Conservation (phyloP, 2,797 vertebrate species). For the Hirundo rustica region DNA sequence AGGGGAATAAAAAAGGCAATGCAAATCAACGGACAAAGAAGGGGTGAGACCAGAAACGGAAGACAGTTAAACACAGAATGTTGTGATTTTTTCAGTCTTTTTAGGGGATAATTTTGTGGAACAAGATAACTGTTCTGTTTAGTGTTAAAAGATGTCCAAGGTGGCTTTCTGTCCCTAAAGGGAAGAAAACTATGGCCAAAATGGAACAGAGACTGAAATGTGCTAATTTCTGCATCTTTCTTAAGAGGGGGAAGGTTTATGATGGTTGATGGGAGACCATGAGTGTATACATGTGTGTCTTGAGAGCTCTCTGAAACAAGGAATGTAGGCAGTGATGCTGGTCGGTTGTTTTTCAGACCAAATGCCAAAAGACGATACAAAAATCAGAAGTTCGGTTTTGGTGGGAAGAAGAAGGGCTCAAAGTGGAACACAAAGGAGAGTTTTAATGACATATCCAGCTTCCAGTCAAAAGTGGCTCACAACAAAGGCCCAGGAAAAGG, state of each 20-base stretch:
- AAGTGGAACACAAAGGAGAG: conserved; percentile 98
- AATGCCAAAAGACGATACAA: conserved; percentile 91
- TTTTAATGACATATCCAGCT: conserved; percentile 88
- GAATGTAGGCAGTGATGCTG: neutral
- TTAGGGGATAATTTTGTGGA: neutral
- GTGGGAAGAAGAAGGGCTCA: conserved; percentile 91
- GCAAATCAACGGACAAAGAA: conserved; percentile 77
- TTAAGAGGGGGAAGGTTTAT: neutral
- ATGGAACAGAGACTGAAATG: neutral
- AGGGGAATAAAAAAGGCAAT: conserved; percentile 62
- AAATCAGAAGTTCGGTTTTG: conserved; percentile 95
- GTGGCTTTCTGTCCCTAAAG: neutral
- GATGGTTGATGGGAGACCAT: neutral
- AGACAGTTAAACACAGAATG: neutral
- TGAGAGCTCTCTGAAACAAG: neutral
- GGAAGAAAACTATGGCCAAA: neutral
- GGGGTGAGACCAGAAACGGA: conserved; percentile 71
- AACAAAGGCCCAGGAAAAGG: conserved; percentile 74
- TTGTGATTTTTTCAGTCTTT: neutral
- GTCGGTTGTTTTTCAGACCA: conserved; percentile 72
- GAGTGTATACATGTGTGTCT: neutral
- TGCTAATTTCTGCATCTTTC: neutral
- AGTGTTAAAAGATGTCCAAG: neutral
- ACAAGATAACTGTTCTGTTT: neutral
- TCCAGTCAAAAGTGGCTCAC: conserved; percentile 85